Conservation (phyloP, 2,888 invertebrate genomes). For the Sarcophaga carnaria region DNA sequence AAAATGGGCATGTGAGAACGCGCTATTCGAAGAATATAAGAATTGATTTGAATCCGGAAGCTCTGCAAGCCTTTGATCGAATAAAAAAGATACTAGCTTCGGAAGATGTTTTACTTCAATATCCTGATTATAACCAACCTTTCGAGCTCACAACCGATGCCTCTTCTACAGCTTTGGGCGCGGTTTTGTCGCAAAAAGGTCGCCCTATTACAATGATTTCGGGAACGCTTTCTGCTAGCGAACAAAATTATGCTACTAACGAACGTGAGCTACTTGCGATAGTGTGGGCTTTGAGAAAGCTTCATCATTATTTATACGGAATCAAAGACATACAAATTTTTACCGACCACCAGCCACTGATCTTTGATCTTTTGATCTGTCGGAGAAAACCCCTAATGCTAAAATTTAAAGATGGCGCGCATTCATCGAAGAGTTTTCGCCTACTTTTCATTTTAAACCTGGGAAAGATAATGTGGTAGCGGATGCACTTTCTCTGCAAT, state of each 20-base stretch:
- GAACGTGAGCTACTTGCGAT: constrained; percentile 31
- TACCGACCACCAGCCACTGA: constrained; percentile 46
- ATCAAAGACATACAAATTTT: constrained; percentile 13
- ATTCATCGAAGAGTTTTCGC: constrained; percentile 30
- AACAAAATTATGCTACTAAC: constrained; percentile 35
- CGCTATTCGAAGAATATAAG: not conserved
- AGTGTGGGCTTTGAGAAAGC: constrained; percentile 21
- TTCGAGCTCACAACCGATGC: constrained; percentile 35
- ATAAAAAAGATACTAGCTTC: constrained; percentile 28
- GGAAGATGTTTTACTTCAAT: constrained; percentile 29
- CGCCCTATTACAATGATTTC: constrained; percentile 35
- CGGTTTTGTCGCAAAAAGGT: constrained; percentile 26
- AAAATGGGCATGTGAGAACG: constrained; percentile 18
- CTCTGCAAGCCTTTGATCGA: constrained; percentile 1
- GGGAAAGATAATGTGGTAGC: constrained; percentile 35
- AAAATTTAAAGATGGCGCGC: constrained; percentile 35
- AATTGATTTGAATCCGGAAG: constrained; percentile 2
- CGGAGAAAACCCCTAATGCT: constrained; percentile 19
- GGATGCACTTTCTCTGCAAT: constrained; percentile 6
- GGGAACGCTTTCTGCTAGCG: constrained; percentile 3
- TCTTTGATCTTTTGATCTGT: constrained; percentile 38
- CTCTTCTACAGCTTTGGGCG: constrained; percentile 7
- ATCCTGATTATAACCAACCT: constrained; percentile 8
- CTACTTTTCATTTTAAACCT: constrained; percentile 33
- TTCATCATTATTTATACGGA: constrained; percentile 17